Conservation (phyloP, 1,140 invertebrate genomes). For the Neotoxoptera formosana region DNA sequence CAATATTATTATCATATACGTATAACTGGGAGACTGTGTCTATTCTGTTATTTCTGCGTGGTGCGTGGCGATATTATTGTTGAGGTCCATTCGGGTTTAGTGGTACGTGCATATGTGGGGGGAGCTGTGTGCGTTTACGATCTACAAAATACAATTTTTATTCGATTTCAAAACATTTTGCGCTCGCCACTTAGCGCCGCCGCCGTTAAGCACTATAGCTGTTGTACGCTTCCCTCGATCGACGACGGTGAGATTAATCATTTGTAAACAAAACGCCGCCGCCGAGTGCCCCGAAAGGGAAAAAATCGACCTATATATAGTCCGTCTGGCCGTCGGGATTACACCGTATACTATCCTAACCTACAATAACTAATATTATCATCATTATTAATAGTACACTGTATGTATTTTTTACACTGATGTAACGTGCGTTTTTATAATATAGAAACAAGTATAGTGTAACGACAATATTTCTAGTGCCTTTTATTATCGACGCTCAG, state of each 20-base stretch:
- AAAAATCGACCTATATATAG: neutral
- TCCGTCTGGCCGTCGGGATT: neutral
- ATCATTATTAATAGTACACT: neutral
- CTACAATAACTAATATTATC: neutral
- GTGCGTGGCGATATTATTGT: too few relatives aligned
- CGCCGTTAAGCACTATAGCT: neutral
- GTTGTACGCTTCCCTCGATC: neutral
- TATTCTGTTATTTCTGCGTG: too few relatives aligned
- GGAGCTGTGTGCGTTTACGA: too few relatives aligned
- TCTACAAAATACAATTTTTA: neutral
- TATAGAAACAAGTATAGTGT: neutral
- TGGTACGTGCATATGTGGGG: too few relatives aligned
- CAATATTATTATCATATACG: too few relatives aligned
- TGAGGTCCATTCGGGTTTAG: too few relatives aligned
- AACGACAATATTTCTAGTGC: neutral
- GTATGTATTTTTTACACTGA: neutral
- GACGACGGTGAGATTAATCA: neutral
- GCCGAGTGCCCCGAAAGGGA: too few relatives aligned
- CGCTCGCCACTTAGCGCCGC: neutral
- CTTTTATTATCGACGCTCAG: neutral
- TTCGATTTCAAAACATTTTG: neutral
- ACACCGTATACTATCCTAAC: neutral
- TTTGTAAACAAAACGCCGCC: neutral
- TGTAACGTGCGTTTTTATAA: neutral
- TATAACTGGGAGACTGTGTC: too few relatives aligned